These are phyloP conservation scores for Chaetogeoica ovagalla DNA, from an alignment of 2,888 invertebrate species.

Conservation along the genomic window DNA sequence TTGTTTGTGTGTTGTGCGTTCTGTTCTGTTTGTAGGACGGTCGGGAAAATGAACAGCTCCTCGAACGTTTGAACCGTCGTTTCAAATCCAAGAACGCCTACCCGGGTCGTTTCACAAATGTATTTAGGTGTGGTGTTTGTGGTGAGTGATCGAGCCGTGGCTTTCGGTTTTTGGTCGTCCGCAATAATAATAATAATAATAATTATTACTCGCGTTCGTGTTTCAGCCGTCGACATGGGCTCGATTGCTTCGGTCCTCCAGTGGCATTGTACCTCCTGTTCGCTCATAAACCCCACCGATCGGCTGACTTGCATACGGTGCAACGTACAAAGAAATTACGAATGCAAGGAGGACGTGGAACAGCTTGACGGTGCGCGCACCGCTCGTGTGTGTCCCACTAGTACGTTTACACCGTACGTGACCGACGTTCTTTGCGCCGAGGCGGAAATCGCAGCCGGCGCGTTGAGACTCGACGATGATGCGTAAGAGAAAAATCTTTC, in stretches of 20 bases:
- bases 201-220: background rate
- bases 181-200: background rate
- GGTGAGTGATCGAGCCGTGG: background rate
- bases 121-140: slow-evolving; percentile 33
- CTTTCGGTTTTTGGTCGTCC: background rate
- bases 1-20: background rate
- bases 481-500: slow-evolving; percentile 6
- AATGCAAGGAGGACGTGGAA: slow-evolving; percentile 64
- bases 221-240: slow-evolving; percentile 67
- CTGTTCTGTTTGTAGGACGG: slow-evolving; percentile 16
- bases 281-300: slow-evolving; percentile 86
- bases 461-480: slow-evolving; percentile 45
- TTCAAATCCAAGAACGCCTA: background rate
- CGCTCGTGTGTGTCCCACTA: slow-evolving; percentile 55
- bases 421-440: slow-evolving; percentile 42
- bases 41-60: slow-evolving; percentile 10
- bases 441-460: slow-evolving; percentile 41
- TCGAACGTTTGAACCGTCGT: background rate
- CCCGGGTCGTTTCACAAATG: slow-evolving; percentile 28
- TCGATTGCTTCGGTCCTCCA: slow-evolving; percentile 92
- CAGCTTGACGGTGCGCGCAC: slow-evolving; percentile 56
- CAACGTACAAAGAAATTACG: slow-evolving; percentile 62
- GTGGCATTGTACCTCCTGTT: slow-evolving; percentile 88
- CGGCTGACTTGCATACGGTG: slow-evolving; percentile 82
- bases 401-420: slow-evolving; percentile 38